A percentile compares a stretch with the other conserved stretches of the same genome.
These are phyloP conservation scores for Cecropterus lyciades DNA, from an alignment of 1,140 invertebrate species.

Conservation along the genomic window DNA sequence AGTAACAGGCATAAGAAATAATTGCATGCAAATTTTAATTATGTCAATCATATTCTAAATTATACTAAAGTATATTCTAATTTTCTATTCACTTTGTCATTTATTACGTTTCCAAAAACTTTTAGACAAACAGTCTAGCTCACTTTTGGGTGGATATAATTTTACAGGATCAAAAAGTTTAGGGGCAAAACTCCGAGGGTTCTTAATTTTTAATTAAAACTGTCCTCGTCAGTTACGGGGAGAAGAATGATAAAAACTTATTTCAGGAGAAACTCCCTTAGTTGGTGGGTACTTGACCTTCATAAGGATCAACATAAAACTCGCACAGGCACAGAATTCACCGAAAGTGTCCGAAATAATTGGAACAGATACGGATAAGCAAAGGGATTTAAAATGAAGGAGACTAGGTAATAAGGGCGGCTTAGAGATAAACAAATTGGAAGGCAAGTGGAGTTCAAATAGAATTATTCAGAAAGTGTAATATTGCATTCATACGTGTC, in stretches of 20 bases:
- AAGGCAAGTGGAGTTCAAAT: constrained; percentile 5
- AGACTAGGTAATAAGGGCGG: background rate
- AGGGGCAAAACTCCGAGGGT: constrained; percentile 5
- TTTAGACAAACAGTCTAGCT: background rate
- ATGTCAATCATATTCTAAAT: too few relatives aligned
- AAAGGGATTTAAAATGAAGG: constrained; percentile 12
- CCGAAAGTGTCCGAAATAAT: constrained; percentile 15
- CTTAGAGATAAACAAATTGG: constrained; percentile 9
- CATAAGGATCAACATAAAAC: constrained; percentile 16
- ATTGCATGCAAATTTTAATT: too few relatives aligned
- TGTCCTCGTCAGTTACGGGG: constrained; percentile 21
- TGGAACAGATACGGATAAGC: constrained; percentile 15
- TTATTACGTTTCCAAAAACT: background rate
- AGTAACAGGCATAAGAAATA: too few relatives aligned
- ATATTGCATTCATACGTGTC: too few relatives aligned
- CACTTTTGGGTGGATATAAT: constrained; percentile 1
- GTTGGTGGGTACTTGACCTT: background rate
- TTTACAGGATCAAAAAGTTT: constrained; percentile 19
- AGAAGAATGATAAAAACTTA: constrained; percentile 30
- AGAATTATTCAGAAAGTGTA: background rate
- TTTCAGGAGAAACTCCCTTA: constrained; percentile 14
- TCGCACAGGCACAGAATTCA: constrained; percentile 1
- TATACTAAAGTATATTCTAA: too few relatives aligned
- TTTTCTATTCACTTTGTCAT: too few relatives aligned
- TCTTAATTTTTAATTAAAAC: constrained; percentile 28